Evolutionary conservation across 2,113 vertebrate genomes (phyloP), one percentile per base, ranked within the genome.

Genomic region (Cromileptes altivelis): DNA sequence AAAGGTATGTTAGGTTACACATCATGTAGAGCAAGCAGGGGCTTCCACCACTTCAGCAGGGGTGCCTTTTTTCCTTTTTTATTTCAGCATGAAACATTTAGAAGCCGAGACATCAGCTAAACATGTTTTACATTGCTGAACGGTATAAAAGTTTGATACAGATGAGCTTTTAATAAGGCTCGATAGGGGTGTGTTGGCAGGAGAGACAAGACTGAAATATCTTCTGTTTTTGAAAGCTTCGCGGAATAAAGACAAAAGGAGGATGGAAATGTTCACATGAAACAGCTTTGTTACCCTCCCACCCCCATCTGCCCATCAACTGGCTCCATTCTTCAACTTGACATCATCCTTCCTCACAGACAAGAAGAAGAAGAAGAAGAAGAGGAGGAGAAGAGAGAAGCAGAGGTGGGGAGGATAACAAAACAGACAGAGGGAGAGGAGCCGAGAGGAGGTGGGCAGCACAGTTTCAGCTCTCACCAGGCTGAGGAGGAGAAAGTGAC

Each of bases 401-500:
- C 75, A 85, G 83, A 84, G 84, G 87, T 74, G 82, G 78, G 67
- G 74, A 72, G 76, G 70, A 37, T 75, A 75, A 86, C 65, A 81
- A 70, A 70, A 76, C 70, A 81, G 73, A 70, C n/a, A 70, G 57
- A 69, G 60, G 37, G 76, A 74, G 84, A 79, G 75, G 61, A 87
- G 77, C 27, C 21, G 70, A 60, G 87, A 85, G 82, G 76, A 84
- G 80, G 87, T 70, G 86, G 87, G 88, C 87, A 70, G 84, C 84
- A 73, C 88, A 81, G 75, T 80, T 86, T 82, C 85, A 76, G 79
- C 84, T 85, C 78, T 63, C 75, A 61, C 40, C 89, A 70, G 63
- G 94, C 88, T 93, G 93, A 93, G 94, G 93, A 82, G 89, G 95
- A 96, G 95, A 94, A 96, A 95, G 94, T 94, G 92, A 81, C 89